Conservation (phyloP, 2,113 vertebrate species). For the Salminus brasiliensis region DNA sequence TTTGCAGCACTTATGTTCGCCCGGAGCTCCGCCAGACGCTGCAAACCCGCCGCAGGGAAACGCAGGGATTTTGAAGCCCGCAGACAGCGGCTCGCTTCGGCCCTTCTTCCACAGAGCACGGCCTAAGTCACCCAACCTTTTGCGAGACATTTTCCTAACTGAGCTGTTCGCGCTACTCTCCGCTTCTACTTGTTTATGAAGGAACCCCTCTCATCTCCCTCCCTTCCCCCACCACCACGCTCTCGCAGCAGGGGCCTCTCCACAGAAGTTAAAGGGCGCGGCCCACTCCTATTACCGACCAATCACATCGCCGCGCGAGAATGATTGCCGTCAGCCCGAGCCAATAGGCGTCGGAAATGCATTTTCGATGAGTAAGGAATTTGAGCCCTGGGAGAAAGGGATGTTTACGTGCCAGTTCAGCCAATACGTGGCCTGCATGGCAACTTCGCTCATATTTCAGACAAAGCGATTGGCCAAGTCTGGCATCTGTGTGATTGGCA, state of each 20-base stretch:
- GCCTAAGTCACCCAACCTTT: constrained; percentile 33
- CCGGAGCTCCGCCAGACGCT: constrained; percentile 25
- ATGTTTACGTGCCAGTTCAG: constrained; percentile 39
- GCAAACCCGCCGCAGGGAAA: constrained; percentile 44
- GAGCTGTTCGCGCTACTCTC: too few species aligned
- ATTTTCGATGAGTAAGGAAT: neutral
- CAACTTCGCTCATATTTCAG: neutral
- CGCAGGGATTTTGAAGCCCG: constrained; percentile 31
- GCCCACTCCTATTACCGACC: neutral
- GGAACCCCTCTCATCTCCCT: neutral
- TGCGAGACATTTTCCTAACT: constrained; percentile 45
- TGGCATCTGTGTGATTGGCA: constrained; percentile 7
- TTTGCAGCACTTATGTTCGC: constrained; percentile 49
- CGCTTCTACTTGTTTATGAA: constrained; percentile 28
- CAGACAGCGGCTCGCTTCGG: neutral
- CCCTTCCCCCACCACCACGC: neutral
- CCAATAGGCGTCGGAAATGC: constrained; percentile 33
- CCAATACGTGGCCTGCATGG: constrained; percentile 48
- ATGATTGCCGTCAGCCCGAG: constrained; percentile 5
- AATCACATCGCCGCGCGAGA: constrained; percentile 23
- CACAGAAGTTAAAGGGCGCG: neutral
- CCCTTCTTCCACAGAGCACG: constrained; percentile 46
- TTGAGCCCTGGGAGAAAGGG: neutral
- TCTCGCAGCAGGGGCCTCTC: neutral
- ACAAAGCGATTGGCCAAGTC: constrained; percentile 43